Evolutionary conservation across 2,888 invertebrate genomes (phyloP), one percentile per base, ranked within the genome.

Genomic region (Drosophila pegasa): DNA sequence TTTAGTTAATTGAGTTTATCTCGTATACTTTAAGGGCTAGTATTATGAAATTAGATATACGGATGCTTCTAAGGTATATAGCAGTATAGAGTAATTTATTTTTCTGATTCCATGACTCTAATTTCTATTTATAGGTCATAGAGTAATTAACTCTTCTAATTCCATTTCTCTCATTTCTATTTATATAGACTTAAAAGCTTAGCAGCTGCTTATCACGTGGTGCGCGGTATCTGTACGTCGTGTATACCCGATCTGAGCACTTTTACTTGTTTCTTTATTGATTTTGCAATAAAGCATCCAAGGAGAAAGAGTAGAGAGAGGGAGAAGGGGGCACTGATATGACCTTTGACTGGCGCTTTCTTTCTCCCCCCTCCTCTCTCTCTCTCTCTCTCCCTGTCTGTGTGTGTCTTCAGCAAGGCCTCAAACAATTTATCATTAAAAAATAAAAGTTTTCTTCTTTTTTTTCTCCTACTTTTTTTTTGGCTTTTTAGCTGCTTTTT

Each of bases 361-460:
- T 48, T 18, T 5, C 47, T 29, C 29, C 10, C 43, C 3, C 47
- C 58, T 48, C n/a, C 29, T 5, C 47, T 29, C 29, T 16, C 43
- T 7, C 47, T 35, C 58, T 48, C 29, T 5, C 47, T 29, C 29
- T 16, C 43, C 3, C 47, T 35, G 14, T 27, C 9, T 16, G 48
- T 33, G n/a, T 48, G 31, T 50, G 16, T 52, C 40, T 43, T 52
- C 50, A 56, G 35, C 47, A 38, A 51, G 45, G 50, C 58, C 65
- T 54, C 58, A 38, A 63, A 79, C 79, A 79, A 88, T 85, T 85
- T 88, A 85, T 85, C 85, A 85, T 88, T 72, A 60, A 77, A 45
- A 83, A 77, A 80, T 62, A 78, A 86, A 84, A 88, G 72, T 78
- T 88, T 82, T 62, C 75, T 78, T 62, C 68, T 25, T 25, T 25